Conservation (phyloP, 2,113 vertebrate genomes). For the Etheostoma spectabile region DNA sequence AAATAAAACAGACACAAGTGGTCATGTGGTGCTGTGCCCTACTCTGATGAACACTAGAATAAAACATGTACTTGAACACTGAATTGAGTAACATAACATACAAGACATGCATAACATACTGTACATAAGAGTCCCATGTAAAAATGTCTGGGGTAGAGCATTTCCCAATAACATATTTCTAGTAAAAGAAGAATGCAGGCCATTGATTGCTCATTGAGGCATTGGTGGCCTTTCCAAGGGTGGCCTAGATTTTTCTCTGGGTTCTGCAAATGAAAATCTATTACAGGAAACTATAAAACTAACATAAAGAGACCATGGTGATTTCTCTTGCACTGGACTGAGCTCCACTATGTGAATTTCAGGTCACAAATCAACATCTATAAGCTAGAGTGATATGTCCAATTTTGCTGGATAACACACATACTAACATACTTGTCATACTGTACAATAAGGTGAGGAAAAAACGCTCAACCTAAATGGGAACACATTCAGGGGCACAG, state of each 20-base stretch:
- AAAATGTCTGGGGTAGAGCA: neutral
- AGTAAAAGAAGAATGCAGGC: conserved; percentile 10
- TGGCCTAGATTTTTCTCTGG: conserved; percentile 35
- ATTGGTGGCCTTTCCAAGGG: conserved; percentile 40
- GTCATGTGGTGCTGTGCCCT: conserved; percentile 2
- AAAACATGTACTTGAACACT: conserved; percentile 6
- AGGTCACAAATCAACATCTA: conserved; percentile 53
- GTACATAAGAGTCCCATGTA: neutral
- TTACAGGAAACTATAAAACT: conserved; percentile 50
- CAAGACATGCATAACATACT: no score
- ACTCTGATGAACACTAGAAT: conserved; percentile 11
- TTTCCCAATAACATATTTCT: neutral
- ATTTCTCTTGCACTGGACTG: conserved; percentile 40
- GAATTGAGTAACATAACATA: conserved; percentile 15
- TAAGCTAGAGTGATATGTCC: conserved; percentile 43
- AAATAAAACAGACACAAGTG: conserved; percentile 49
- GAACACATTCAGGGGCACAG: conserved; percentile 17
- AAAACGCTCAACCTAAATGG: conserved; percentile 22
- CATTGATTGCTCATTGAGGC: conserved; percentile 38
- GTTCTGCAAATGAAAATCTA: conserved; percentile 65
- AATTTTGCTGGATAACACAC: conserved; percentile 46
- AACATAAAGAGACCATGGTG: conserved; percentile 54
- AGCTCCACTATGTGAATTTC: conserved; percentile 22
- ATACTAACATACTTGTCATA: conserved; percentile 7
- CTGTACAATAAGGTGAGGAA: conserved; percentile 40